Evolutionary conservation across 2,888 invertebrate species (phyloP).

Genomic region (Caradrina clavipalpis): DNA sequence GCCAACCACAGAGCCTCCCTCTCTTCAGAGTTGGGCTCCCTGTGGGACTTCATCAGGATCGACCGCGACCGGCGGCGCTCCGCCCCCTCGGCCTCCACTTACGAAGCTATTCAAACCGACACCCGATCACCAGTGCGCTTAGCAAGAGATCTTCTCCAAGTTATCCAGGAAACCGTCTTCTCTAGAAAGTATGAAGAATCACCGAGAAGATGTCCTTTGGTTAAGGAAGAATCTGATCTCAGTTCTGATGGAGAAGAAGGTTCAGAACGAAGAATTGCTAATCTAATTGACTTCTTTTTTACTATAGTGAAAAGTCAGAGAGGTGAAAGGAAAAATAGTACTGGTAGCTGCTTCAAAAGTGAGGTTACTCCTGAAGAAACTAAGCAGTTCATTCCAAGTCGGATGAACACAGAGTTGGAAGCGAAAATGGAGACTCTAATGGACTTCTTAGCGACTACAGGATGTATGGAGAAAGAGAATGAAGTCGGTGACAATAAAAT

Average conservation of each 20-base stretch:
- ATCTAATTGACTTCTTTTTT: slow-evolving; percentile 88
- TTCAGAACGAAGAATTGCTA: slow-evolving; percentile 84
- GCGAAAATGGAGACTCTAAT: slow-evolving; percentile 89
- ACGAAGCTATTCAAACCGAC: slow-evolving; percentile 78
- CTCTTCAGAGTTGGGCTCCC: slow-evolving; percentile 85
- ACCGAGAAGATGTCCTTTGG: slow-evolving; percentile 83
- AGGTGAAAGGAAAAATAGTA: slow-evolving; percentile 84
- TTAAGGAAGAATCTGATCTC: slow-evolving; percentile 86
- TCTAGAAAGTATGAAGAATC: slow-evolving; percentile 78
- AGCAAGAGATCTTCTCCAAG: slow-evolving; percentile 86
- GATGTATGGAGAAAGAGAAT: slow-evolving; percentile 83
- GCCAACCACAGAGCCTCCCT: slow-evolving; percentile 87
- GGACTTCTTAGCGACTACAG: slow-evolving; percentile 86
- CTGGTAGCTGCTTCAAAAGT: slow-evolving; percentile 85
- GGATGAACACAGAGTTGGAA: slow-evolving; percentile 84
- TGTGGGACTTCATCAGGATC: slow-evolving; percentile 86
- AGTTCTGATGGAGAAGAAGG: slow-evolving; percentile 85
- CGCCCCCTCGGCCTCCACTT: slow-evolving; percentile 75
- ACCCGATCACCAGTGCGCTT: slow-evolving; percentile 81
- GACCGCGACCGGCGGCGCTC: slow-evolving; percentile 82
- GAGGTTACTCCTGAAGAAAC: slow-evolving; percentile 82
- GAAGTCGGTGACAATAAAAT: slow-evolving; percentile 82
- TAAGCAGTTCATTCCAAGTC: slow-evolving; percentile 74
- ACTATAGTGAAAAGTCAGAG: slow-evolving; percentile 88
- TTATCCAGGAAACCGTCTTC: slow-evolving; percentile 87